Percentiles rank a stretch among this genome's conserved stretches.
Evolutionary conservation across 2,888 invertebrate species (phyloP).

Genomic region (Trachelus tabidus): DNA sequence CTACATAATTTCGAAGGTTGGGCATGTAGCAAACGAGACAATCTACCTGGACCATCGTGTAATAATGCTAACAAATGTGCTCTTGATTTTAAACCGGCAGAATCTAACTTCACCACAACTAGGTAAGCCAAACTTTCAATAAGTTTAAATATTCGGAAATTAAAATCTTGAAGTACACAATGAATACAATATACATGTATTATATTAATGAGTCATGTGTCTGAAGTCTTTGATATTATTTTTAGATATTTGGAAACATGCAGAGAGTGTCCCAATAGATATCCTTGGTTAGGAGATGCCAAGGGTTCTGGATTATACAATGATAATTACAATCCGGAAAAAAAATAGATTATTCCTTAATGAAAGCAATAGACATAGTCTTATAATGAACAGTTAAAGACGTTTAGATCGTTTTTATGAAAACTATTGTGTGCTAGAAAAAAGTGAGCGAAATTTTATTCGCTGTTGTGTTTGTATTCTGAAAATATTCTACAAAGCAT

Average conservation of each 20-base stretch:
- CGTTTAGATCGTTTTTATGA: background rate
- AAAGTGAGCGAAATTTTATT: slow-evolving; percentile 2
- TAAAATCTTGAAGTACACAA: background rate
- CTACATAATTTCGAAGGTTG: slow-evolving; percentile 82
- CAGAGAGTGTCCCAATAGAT: slow-evolving; percentile 83
- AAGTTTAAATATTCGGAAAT: background rate
- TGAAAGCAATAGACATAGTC: slow-evolving; percentile 12
- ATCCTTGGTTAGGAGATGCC: slow-evolving; percentile 91
- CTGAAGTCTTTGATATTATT: slow-evolving; percentile 13
- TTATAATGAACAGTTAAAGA: background rate
- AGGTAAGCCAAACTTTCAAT: slow-evolving; percentile 58
- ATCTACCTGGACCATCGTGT: slow-evolving; percentile 80
- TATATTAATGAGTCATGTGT: background rate
- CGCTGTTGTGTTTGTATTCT: background rate
- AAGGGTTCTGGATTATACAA: slow-evolving; percentile 83
- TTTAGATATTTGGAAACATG: slow-evolving; percentile 87
- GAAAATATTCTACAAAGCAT: background rate
- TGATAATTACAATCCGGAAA: slow-evolving; percentile 85
- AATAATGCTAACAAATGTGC: slow-evolving; percentile 86
- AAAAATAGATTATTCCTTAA: slow-evolving; percentile 36
- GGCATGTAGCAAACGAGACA: slow-evolving; percentile 80
- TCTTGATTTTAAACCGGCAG: slow-evolving; percentile 80
- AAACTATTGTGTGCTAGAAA: slow-evolving; percentile 4
- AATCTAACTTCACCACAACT: slow-evolving; percentile 81
- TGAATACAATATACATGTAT: background rate